phyloP scores from a whole-genome alignment of 2,888 invertebrate genomes.

The Dolichomitus sp. region DNA sequence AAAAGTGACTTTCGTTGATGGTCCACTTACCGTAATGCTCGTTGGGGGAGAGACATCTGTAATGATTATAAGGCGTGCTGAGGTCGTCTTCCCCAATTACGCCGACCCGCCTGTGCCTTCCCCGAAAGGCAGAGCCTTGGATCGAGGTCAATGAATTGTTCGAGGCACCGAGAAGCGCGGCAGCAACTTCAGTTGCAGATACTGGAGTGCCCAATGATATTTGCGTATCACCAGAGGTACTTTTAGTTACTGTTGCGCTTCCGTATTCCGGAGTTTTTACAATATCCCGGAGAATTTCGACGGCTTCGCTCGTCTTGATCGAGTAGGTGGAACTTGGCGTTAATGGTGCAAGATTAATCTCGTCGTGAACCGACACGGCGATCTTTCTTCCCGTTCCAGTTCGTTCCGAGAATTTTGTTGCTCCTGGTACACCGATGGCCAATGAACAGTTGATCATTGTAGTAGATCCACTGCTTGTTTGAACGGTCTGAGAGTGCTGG shows the following conservation, averaged over 20 bases:
- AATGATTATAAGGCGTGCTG: slow-evolving; percentile 92
- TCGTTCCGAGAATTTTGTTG: slow-evolving; percentile 41
- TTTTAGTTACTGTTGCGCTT: slow-evolving; percentile 84
- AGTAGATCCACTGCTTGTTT: neutral
- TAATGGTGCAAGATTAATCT: slow-evolving; percentile 63
- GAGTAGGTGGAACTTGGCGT: slow-evolving; percentile 76
- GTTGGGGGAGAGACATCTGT: slow-evolving; percentile 91
- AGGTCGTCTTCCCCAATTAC: slow-evolving; percentile 89
- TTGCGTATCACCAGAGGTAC: slow-evolving; percentile 86
- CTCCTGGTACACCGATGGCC: neutral
- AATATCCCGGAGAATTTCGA: slow-evolving; percentile 69
- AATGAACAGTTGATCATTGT: neutral
- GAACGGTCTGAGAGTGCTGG: neutral
- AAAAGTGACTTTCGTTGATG: neutral
- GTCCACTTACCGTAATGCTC: slow-evolving; percentile 84
- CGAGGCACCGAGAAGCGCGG: slow-evolving; percentile 87
- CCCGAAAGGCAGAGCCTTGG: slow-evolving; percentile 75
- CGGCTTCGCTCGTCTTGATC: slow-evolving; percentile 78
- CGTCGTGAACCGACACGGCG: slow-evolving; percentile 82
- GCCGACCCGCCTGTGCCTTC: slow-evolving; percentile 82
- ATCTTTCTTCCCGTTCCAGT: slow-evolving; percentile 72
- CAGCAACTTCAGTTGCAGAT: slow-evolving; percentile 87
- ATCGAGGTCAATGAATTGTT: slow-evolving; percentile 85
- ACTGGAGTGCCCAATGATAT: slow-evolving; percentile 85
- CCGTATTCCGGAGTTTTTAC: slow-evolving; percentile 68